Evolutionary conservation across 2,797 vertebrate species (phyloP).

Genomic region (Sebastes matsubarae): DNA sequence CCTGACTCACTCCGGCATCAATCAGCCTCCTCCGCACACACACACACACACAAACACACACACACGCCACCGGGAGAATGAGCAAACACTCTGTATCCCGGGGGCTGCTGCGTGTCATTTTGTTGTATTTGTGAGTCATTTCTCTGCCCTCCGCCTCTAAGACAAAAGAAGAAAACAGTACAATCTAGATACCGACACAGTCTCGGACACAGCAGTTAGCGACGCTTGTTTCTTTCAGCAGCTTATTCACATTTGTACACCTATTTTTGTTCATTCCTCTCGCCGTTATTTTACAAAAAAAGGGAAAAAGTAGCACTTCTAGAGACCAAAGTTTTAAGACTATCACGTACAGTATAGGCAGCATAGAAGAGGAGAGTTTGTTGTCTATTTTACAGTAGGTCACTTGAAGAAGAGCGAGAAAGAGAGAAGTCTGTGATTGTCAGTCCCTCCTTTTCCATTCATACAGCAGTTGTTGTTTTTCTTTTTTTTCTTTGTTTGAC

Average conservation of each 20-base stretch:
- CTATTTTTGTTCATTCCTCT: constrained; percentile 74
- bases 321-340: constrained; percentile 73
- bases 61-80: constrained; percentile 13
- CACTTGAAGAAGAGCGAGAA: constrained; percentile 77
- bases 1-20: constrained; percentile 35
- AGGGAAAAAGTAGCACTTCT: constrained; percentile 73
- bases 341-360: constrained; percentile 80
- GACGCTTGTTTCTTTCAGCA: constrained; percentile 66
- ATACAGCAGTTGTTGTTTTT: constrained; percentile 55
- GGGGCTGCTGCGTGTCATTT: constrained; percentile 39
- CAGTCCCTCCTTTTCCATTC: constrained; percentile 69
- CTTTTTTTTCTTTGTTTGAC: constrained; percentile 14
- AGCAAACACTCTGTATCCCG: constrained; percentile 41
- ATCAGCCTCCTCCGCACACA: constrained; percentile 37
- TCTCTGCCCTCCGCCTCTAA: constrained; percentile 38
- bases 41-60: constrained; percentile 14
- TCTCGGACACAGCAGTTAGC: constrained; percentile 64
- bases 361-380: constrained; percentile 77
- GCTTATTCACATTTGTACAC: constrained; percentile 79
- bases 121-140: constrained; percentile 45
- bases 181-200: constrained; percentile 65
- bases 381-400: constrained; percentile 78
- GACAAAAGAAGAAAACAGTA: constrained; percentile 54
- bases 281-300: constrained; percentile 63
- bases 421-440: constrained; percentile 81